Percentiles rank a stretch among this genome's conserved stretches.
phyloP scores from a whole-genome alignment of 2,888 invertebrate genomes.

The Conomelus anceps region DNA sequence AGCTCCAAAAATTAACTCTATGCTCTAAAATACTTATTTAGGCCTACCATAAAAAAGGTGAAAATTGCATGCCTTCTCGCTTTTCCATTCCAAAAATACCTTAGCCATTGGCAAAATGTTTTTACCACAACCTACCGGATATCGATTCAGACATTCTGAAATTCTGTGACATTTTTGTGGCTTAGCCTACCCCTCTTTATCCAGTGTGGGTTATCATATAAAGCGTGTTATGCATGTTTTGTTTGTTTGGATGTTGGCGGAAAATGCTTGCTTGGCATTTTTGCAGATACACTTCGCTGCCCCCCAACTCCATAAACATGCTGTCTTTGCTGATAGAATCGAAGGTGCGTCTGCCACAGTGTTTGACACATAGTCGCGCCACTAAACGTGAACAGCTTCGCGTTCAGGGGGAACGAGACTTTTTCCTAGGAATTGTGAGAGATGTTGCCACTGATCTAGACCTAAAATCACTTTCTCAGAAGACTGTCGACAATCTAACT shows the following conservation, averaged over 20 bases:
- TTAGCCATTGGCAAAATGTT: not conserved
- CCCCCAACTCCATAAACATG: slow-evolving; percentile 47
- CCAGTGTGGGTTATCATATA: not conserved
- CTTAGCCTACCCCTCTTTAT: not conserved
- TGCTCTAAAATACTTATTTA: too few relatives aligned
- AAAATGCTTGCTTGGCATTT: not conserved
- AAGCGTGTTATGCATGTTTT: not conserved
- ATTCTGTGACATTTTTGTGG: not conserved
- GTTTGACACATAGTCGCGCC: slow-evolving; percentile 44
- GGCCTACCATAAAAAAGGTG: too few relatives aligned
- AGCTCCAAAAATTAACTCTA: too few relatives aligned
- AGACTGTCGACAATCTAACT: slow-evolving; percentile 45
- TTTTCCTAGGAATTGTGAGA: slow-evolving; percentile 48
- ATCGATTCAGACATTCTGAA: not conserved
- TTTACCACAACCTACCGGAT: not conserved
- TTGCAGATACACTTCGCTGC: slow-evolving; percentile 45
- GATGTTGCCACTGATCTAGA: slow-evolving; percentile 49
- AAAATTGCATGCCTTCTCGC: too few relatives aligned
- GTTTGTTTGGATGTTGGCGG: not conserved
- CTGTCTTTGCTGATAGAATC: slow-evolving; percentile 48
- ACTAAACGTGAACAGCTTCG: slow-evolving; percentile 41
- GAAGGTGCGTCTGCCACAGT: slow-evolving; percentile 45
- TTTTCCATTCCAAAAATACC: slow-evolving; percentile 1
- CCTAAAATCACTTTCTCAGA: slow-evolving; percentile 44
- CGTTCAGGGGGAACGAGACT: slow-evolving; percentile 44